Evolutionary conservation across 2,797 vertebrate genomes (phyloP).

Genomic region (Sebastes trivittatus): DNA sequence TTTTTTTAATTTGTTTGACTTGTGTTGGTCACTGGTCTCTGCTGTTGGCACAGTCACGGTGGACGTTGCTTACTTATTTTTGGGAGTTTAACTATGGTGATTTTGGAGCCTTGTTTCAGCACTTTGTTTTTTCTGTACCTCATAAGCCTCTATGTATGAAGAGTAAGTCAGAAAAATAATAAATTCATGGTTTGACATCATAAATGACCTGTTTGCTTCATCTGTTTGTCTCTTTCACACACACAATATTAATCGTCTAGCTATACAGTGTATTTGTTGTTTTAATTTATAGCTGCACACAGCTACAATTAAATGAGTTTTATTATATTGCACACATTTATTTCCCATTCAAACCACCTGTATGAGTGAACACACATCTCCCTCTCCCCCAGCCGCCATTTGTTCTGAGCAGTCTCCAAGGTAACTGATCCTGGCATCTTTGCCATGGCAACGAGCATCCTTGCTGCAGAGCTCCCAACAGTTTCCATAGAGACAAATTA

Average conservation of each 20-base stretch:
- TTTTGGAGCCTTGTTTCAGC: constrained; percentile 79
- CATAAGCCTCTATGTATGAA: constrained; percentile 80
- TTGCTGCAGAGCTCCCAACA: constrained; percentile 49
- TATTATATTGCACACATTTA: neutral
- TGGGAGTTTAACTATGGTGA: constrained; percentile 63
- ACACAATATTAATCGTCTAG: neutral
- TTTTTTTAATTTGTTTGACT: constrained; percentile 39
- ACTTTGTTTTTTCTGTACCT: constrained; percentile 85
- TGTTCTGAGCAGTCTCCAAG: constrained; percentile 63
- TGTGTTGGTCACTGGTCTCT: constrained; percentile 57
- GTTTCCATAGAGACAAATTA: constrained; percentile 79
- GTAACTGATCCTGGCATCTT: constrained; percentile 69
- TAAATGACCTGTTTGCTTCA: neutral
- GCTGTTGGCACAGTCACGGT: constrained; percentile 59
- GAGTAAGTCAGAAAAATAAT: constrained; percentile 75
- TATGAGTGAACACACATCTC: constrained; percentile 44
- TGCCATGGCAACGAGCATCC: constrained; percentile 75
- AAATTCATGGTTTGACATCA: constrained; percentile 77
- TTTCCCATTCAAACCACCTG: constrained; percentile 51
- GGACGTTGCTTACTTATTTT: constrained; percentile 61
- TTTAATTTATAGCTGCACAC: neutral
- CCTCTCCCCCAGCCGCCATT: constrained; percentile 35
- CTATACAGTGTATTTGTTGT: neutral
- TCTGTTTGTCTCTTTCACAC: neutral
- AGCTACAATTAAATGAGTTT: neutral